Base-by-base conservation (phyloP, 2,888 invertebrate genomes). In the Drosophila stalkeri region DNA sequence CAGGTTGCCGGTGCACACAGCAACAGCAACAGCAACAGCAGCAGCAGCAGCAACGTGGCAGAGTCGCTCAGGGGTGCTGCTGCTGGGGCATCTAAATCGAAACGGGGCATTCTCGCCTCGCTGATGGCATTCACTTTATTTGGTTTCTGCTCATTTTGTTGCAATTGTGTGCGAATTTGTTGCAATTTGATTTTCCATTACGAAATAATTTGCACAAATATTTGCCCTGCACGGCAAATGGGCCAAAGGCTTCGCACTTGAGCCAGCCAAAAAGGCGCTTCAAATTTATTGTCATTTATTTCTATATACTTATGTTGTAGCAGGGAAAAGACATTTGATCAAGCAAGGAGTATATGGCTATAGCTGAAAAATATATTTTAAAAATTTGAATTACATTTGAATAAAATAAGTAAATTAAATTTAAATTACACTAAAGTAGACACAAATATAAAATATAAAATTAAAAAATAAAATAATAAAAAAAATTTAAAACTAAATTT, bases 81-180 rank as follows among this genome's bases (percentile, higher is more conserved):
- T 31, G 31, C 27, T 11, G 31, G n/a, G 47, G 47, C 47, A 49
- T 49, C 49, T 52, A 78, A 82, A 84, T 87, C 87, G 85, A 84
- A 87, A 71, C 79, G 72, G 75, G 80, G 82, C 84, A 83, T 82
- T 82, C 77, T 76, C 75, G 75, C 80, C 80, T 77, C 81, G 73
- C 79, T 82, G 85, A 81, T 85, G 79, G 64, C 79, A 79, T 82
- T 77, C 82, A 73, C 70, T 86, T 81, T 81, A 85, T 82, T 72
- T 75, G 60, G 54, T 68, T 70, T 63, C 70, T 73, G 80, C 72
- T 74, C 80, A 88, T 86, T 86, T 86, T 77, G 77, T 75, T 81
- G 81, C 86, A 86, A 83, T 86, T 86, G 88, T 86, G 80, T 88
- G 88, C 66, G 80, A 86, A 86, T 86, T 88, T 86, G 85, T 78